Evolutionary conservation across 2,797 vertebrate species (phyloP), one percentile per base, ranked within the genome.

Genomic region (Microhierax caerulescens): DNA sequence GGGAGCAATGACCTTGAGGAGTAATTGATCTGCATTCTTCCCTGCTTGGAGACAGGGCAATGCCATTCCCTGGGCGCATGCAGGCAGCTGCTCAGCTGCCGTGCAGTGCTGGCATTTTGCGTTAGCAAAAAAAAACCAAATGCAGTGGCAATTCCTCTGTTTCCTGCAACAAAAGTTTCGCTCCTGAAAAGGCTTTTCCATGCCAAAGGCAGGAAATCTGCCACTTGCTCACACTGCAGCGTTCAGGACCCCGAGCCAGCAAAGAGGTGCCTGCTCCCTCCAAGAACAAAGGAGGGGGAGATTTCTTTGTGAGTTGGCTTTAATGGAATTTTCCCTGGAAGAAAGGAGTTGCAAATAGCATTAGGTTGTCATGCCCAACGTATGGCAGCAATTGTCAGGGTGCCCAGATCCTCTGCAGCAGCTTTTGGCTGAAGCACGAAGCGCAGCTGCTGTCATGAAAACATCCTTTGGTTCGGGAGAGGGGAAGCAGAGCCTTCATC

Each of bases 271-370:
- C 61, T 39, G 16, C 13, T 82, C 45, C 63, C 41, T n/a, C 37
- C 61, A 27, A 0, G 0, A 23, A 14, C 4, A 1, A 41, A 28
- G 13, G 24, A 36, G 57, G 67, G 91, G 91, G 34, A 21, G 13
- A 81, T 88, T 81, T 82, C 60, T 39, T 4, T 61, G 39, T 11
- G 39, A 65, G n/a, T 6, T 59, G 53, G 43, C 37, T 68, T 65
- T 85, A 95, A 97, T 73, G 53, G n/a, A 51, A 88, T 95, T 95
- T 85, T 15, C 48, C 68, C 77, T 73, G 88, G 64, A 82, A 95
- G 45, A 94, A 72, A 56, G n/a, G 45, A 68, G 48, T 32, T 39
- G 67, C 76, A 88, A 88, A 95, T 37, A 43, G n/a, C 88, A 92
- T 87, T 59, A 80, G 72, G 36, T 32, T 75, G 77, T 54, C 88